phyloP scores from a whole-genome alignment of 2,797 vertebrate genomes.

The Chiloscyllium punctatum region DNA sequence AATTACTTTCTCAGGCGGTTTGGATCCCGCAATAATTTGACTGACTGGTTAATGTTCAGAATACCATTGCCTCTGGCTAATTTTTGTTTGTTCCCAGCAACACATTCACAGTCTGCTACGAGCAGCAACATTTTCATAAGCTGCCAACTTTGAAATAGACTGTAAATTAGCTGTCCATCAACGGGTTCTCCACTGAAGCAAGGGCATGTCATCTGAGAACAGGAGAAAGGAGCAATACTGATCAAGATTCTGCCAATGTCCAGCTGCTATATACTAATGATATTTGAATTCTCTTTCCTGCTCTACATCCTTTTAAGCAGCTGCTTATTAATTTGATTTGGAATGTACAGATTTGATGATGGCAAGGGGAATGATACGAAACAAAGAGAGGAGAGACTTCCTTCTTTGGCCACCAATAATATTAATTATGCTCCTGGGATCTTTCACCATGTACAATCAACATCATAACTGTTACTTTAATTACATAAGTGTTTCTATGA shows the following conservation, averaged over 20 bases:
- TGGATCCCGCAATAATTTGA: conserved; percentile 12
- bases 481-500: background rate
- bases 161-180: conserved; percentile 40
- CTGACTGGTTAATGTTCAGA: conserved; percentile 28
- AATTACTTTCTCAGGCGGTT: conserved; percentile 17
- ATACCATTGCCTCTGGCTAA: conserved; percentile 33
- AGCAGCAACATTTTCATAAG: conserved; percentile 39
- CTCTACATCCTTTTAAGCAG: background rate
- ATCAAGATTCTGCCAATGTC: background rate
- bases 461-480: background rate
- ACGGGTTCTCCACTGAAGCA: background rate
- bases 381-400: background rate
- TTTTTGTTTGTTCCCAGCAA: conserved; percentile 28
- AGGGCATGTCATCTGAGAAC: conserved; percentile 28
- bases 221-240: background rate
- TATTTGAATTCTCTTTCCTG: background rate
- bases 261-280: conserved; percentile 1
- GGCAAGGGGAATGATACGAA: background rate
- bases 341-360: background rate
- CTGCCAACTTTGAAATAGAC: conserved; percentile 39
- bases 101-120: conserved; percentile 12
- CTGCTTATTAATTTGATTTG: background rate
- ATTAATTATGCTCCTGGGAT: background rate
- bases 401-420: background rate
- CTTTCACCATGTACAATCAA: background rate